Percentiles rank a stretch among this genome's conserved stretches.
Conservation (phyloP, 2,888 invertebrate genomes). For the Eledone cirrhosa region DNA sequence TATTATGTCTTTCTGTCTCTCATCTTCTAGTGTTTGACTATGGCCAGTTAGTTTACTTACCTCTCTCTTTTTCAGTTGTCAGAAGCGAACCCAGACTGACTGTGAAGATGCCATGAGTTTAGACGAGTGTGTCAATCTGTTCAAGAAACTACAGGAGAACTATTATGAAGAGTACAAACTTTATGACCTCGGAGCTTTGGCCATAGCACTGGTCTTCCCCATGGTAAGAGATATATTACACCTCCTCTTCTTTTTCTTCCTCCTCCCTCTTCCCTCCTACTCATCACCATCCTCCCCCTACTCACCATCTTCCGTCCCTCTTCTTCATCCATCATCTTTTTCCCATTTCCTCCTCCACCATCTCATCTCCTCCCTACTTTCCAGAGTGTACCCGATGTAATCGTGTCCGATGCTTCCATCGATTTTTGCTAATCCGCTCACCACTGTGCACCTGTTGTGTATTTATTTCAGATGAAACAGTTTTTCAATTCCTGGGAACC, state of each 20-base stretch:
- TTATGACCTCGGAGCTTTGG: constrained; percentile 84
- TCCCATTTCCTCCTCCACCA: no score
- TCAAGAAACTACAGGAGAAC: constrained; percentile 58
- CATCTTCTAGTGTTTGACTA: no score
- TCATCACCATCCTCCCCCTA: no score
- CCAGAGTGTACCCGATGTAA: no score
- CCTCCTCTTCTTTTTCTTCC: no score
- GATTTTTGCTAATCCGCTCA: no score
- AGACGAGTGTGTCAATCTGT: constrained; percentile 58
- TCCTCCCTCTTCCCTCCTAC: no score
- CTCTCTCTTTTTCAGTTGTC: constrained; percentile 42
- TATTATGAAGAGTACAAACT: constrained; percentile 75
- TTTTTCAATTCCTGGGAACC: constrained; percentile 79
- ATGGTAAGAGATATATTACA: constrained; percentile 67
- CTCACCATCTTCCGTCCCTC: no score
- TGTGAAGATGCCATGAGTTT: constrained; percentile 69
- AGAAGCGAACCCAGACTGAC: constrained; percentile 51
- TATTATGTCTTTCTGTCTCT: no score
- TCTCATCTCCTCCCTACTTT: no score
- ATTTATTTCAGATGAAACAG: constrained; percentile 72
- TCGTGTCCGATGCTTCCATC: no score
- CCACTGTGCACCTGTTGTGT: background rate
- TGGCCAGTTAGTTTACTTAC: background rate
- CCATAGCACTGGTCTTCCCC: constrained; percentile 85
- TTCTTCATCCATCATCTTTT: no score